Evolutionary conservation across 2,888 invertebrate species (phyloP).

Genomic region (Epirrhoe alternata): DNA sequence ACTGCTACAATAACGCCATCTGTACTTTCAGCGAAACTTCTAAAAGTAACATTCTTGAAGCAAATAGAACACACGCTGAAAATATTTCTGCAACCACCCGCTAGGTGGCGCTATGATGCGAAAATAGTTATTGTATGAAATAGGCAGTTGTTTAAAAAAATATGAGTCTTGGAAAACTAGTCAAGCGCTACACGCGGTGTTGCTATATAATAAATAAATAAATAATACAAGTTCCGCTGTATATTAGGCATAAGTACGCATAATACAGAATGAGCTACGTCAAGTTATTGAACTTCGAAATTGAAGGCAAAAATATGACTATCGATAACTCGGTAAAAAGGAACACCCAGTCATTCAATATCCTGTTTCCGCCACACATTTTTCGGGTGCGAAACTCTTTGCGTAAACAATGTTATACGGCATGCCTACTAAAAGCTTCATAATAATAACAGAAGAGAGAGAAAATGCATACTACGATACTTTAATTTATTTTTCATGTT

Average conservation of each 20-base stretch:
- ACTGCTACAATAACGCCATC: constrained; percentile 23
- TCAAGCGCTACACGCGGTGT: background rate
- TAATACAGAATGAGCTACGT: background rate
- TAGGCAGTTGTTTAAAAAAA: background rate
- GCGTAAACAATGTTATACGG: constrained; percentile 27
- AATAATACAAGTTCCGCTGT: too few relatives aligned
- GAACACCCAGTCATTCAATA: constrained; percentile 37
- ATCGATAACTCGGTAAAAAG: constrained; percentile 23
- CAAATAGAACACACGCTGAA: background rate
- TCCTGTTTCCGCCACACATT: constrained; percentile 38
- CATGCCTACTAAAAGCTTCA: constrained; percentile 41
- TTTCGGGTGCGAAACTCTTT: constrained; percentile 31
- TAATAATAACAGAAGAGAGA: constrained; percentile 37
- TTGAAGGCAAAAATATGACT: constrained; percentile 15
- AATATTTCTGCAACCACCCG: constrained; percentile 1
- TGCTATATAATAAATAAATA: too few relatives aligned
- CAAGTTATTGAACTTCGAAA: constrained; percentile 4
- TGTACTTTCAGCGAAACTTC: background rate
- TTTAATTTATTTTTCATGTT: constrained; percentile 44
- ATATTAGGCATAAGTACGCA: too few relatives aligned
- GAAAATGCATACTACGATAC: constrained; percentile 37
- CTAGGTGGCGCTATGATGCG: constrained; percentile 35
- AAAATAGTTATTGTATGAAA: background rate
- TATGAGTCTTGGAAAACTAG: background rate
- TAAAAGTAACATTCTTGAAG: background rate